Evolutionary conservation across 2,797 vertebrate genomes (phyloP).

Genomic region (Rhabdophis nuchalis): DNA sequence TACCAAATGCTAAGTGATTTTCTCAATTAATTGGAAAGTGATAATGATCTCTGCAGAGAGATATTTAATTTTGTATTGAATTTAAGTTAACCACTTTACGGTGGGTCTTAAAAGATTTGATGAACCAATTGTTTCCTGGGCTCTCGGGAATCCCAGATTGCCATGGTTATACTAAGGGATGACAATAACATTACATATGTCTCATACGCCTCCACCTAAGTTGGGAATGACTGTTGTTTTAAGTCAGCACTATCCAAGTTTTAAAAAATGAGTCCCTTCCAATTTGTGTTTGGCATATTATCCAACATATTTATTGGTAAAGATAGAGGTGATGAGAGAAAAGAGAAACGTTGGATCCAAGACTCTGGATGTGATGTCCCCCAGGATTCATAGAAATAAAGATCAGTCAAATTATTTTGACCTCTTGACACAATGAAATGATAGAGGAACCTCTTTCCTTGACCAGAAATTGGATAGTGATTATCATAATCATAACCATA

Average conservation of each 20-base stretch:
- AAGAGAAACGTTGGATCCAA: neutral
- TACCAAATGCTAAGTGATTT: constrained; percentile 72
- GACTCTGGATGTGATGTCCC: neutral
- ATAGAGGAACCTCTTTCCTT: neutral
- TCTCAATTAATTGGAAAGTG: constrained; percentile 63
- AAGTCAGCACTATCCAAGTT: neutral
- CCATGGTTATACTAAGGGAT: neutral
- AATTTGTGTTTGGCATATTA: neutral
- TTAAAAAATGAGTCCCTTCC: neutral
- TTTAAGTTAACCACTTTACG: constrained; percentile 16
- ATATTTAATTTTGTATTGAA: constrained; percentile 67
- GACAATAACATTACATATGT: neutral
- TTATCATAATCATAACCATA: neutral
- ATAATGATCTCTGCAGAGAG: constrained; percentile 72
- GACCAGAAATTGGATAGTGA: neutral
- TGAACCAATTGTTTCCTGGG: neutral
- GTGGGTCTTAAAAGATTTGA: neutral
- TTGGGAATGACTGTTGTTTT: neutral
- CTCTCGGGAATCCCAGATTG: neutral
- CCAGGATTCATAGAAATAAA: neutral
- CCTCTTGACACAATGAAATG: neutral
- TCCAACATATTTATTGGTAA: neutral
- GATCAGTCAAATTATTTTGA: neutral
- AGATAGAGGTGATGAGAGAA: neutral
- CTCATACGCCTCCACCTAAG: neutral